phyloP scores from a whole-genome alignment of 2,797 vertebrate genomes.

The Botia almorhae region DNA sequence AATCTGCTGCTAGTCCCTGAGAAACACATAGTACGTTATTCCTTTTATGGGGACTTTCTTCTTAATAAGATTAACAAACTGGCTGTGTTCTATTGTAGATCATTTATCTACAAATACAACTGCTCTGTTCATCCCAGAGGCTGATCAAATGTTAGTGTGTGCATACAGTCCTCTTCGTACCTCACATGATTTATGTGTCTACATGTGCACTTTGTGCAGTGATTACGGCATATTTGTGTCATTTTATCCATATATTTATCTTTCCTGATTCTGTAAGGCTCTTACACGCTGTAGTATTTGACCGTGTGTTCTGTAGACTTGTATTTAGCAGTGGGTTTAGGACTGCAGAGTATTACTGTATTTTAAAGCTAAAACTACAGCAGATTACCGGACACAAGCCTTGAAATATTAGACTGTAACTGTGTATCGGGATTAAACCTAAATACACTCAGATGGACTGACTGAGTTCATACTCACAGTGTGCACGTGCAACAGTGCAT shows the following conservation, averaged over 20 bases:
- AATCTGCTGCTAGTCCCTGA: not conserved
- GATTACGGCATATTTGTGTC: constrained; percentile 11
- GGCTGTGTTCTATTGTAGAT: constrained; percentile 12
- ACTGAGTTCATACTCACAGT: not conserved
- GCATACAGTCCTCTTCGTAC: not conserved
- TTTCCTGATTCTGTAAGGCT: constrained; percentile 1
- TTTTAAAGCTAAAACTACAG: constrained; percentile 38
- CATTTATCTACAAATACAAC: constrained; percentile 27
- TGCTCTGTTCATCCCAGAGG: constrained; percentile 25
- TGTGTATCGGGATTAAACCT: not conserved
- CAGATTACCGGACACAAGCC: constrained; percentile 31
- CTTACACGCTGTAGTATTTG: constrained; percentile 2
- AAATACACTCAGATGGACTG: constrained; percentile 9
- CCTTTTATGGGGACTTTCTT: constrained; percentile 12
- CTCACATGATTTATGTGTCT: constrained; percentile 1
- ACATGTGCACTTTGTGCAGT: not conserved
- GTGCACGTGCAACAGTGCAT: not conserved
- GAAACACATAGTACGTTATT: not conserved
- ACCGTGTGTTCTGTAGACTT: constrained; percentile 11
- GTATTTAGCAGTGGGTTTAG: constrained; percentile 9
- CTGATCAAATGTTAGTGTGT: constrained; percentile 21
- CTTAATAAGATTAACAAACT: constrained; percentile 16
- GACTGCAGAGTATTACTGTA: constrained; percentile 17
- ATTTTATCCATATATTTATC: constrained; percentile 31
- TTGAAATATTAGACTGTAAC: constrained; percentile 9